phyloP scores from a whole-genome alignment of 2,888 invertebrate genomes.

The Andrena camellia region DNA sequence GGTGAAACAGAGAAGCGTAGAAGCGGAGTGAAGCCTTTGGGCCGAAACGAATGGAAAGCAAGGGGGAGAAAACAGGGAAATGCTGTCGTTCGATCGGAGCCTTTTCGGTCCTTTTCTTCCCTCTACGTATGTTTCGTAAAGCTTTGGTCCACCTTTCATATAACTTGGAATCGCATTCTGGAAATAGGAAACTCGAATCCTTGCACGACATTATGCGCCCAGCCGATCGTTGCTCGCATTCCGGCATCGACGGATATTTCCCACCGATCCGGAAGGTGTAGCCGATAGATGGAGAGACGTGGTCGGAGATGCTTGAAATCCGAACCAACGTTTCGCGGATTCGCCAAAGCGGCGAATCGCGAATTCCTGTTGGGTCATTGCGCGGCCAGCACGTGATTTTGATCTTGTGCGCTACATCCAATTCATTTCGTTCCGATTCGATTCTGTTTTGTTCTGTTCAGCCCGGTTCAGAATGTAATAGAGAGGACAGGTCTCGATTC shows the following conservation, averaged over 20 bases:
- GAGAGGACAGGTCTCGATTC: background rate
- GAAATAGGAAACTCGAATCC: constrained; percentile 28
- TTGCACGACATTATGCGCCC: background rate
- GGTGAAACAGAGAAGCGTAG: constrained; percentile 18
- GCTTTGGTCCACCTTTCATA: constrained; percentile 9
- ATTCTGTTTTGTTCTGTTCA: background rate
- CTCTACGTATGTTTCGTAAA: constrained; percentile 24
- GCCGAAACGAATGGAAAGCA: background rate
- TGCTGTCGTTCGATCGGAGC: constrained; percentile 38
- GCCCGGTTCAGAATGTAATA: background rate
- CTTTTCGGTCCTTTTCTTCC: background rate
- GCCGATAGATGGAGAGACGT: constrained; percentile 9
- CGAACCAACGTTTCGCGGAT: too few species aligned
- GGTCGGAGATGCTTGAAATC: constrained; percentile 1
- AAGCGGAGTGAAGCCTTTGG: background rate
- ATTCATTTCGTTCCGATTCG: too few species aligned
- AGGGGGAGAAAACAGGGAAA: constrained; percentile 44
- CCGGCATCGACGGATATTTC: constrained; percentile 27
- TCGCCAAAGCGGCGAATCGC: too few species aligned
- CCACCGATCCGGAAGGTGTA: background rate
- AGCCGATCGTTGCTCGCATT: background rate
- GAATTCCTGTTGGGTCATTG: too few species aligned
- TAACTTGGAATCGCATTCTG: constrained; percentile 32
- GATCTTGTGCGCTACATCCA: too few species aligned
- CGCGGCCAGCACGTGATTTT: too few species aligned